Evolutionary conservation across 37 sponge, comb jelly and placozoan species (phyloP).

Genomic region (Ianthella basta): DNA sequence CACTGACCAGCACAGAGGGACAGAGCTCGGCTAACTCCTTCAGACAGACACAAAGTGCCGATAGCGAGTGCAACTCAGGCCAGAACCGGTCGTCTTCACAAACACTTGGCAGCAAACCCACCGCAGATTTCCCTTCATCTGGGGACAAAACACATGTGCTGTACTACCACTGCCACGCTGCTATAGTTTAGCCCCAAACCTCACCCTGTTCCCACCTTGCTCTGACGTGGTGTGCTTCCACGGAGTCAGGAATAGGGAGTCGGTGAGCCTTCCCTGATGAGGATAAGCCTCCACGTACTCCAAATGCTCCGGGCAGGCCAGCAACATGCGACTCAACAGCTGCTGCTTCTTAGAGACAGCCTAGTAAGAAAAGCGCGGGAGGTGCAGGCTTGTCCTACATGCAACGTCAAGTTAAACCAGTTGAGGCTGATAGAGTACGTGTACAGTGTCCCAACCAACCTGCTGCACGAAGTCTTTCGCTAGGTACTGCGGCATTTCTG

Average conservation of each 20-base stretch:
- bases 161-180: not conserved
- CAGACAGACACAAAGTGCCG: not conserved
- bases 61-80: not conserved
- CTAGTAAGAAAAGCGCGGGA: conserved; percentile 14
- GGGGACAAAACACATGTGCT: too few relatives aligned
- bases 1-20: not conserved
- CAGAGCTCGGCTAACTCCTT: not conserved
- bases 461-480: conserved; percentile 60
- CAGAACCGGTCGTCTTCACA: not conserved
- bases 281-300: conserved; percentile 60
- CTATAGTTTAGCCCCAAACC: not conserved
- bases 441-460: conserved; percentile 26
- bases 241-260: conserved; percentile 11
- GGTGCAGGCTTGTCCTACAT: not conserved
- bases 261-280: conserved; percentile 56
- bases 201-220: too few relatives aligned
- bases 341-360: conserved; percentile 49
- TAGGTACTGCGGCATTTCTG: conserved; percentile 61
- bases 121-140: not conserved
- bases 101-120: not conserved
- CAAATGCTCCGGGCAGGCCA: conserved; percentile 63
- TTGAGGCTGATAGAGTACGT: not conserved
- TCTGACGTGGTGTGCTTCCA: conserved; percentile 22
- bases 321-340: conserved; percentile 51
- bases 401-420: not conserved